A percentile compares a stretch with the other conserved stretches of the same genome.
phyloP scores from a whole-genome alignment of 2,888 invertebrate species.

The Acleris cristana region DNA sequence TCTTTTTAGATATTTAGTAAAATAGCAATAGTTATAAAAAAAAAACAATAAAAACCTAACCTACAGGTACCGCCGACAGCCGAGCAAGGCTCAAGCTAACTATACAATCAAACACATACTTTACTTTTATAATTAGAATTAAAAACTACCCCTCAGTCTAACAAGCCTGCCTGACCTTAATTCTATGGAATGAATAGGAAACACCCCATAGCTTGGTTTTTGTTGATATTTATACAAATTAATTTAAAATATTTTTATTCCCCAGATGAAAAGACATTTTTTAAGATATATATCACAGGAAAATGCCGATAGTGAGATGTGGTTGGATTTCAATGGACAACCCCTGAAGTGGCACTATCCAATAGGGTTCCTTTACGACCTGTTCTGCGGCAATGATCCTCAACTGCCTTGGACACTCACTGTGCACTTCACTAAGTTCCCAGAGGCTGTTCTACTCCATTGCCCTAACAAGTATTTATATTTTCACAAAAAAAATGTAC shows the following conservation, averaged over 20 bases:
- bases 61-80: no score
- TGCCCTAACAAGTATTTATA: slow-evolving; percentile 90
- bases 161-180: not conserved
- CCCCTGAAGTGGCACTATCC: slow-evolving; percentile 96
- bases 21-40: no score
- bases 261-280: slow-evolving; percentile 94
- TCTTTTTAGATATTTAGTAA: no score
- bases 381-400: slow-evolving; percentile 86
- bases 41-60: no score
- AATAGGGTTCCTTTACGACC: slow-evolving; percentile 96
- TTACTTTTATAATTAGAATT: not conserved
- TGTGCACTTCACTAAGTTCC: slow-evolving; percentile 97
- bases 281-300: slow-evolving; percentile 91
- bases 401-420: slow-evolving; percentile 96
- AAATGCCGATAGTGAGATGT: slow-evolving; percentile 94
- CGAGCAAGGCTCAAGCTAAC: no score
- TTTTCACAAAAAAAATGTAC: not conserved
- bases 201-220: no score
- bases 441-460: slow-evolving; percentile 93
- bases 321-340: slow-evolving; percentile 96
- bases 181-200: no score
- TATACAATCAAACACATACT: no score
- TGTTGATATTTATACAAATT: no score
- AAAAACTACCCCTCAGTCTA: not conserved
- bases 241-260: slow-evolving; percentile 38